Conservation (phyloP, 2,888 invertebrate species). For the Scaptomyza flava region DNA sequence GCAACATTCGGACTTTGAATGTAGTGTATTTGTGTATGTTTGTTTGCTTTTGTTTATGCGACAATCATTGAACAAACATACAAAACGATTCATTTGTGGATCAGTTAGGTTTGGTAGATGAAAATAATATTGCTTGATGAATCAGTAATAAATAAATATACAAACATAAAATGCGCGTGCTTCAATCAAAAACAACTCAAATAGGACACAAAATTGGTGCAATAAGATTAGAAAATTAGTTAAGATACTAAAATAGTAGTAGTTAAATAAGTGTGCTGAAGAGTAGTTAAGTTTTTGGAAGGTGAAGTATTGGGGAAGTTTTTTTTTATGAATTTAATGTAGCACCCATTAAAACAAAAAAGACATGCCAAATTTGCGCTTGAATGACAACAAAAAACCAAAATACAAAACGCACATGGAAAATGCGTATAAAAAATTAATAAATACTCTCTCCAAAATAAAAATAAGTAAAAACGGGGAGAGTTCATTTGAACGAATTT, state of each 20-base stretch:
- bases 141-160: constrained; percentile 27
- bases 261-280: constrained; percentile 10
- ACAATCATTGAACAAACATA: constrained; percentile 47
- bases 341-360: constrained; percentile 8
- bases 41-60: constrained; percentile 26
- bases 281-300: constrained; percentile 3
- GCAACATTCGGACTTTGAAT: constrained; percentile 3
- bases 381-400: constrained; percentile 26
- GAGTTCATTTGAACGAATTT: constrained; percentile 31
- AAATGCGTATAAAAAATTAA: constrained; percentile 11
- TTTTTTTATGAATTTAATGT: constrained; percentile 9
- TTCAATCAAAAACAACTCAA: constrained; percentile 38
- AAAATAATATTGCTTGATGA: constrained; percentile 24
- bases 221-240: constrained; percentile 27
- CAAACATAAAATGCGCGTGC: constrained; percentile 51
- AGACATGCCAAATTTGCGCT: constrained; percentile 32
- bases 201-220: constrained; percentile 25
- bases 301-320: not conserved
- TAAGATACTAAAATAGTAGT: constrained; percentile 8
- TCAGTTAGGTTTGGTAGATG: constrained; percentile 24
- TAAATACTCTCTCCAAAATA: constrained; percentile 10
- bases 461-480: too few relatives aligned
- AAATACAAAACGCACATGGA: constrained; percentile 35
- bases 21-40: constrained; percentile 21
- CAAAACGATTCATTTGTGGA: constrained; percentile 16